Conservation (phyloP, 2,113 vertebrate species). For the Gymnogyps californianus region DNA sequence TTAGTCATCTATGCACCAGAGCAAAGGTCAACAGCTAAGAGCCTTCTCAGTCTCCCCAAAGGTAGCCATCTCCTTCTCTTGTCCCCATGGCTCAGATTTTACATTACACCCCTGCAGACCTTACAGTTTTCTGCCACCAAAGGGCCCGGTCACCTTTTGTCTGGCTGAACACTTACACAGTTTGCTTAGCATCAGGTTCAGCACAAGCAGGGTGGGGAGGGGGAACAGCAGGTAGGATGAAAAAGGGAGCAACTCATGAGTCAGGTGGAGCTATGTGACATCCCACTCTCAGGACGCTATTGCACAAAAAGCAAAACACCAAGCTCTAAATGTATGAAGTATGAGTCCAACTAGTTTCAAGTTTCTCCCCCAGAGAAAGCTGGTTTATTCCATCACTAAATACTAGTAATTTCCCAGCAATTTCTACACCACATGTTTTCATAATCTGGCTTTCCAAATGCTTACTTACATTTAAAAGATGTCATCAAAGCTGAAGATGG, state of each 20-base stretch:
- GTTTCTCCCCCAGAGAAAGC: not conserved
- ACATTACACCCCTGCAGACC: not conserved
- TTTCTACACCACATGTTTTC: not conserved
- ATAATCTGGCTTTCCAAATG: not conserved
- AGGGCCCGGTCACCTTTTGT: not conserved
- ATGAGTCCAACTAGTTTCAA: not conserved
- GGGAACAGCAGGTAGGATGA: not conserved
- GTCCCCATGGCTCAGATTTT: not conserved
- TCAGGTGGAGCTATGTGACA: not conserved
- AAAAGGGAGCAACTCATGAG: not conserved
- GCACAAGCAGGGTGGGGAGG: rapidly evolving
- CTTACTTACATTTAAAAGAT: slow-evolving; percentile 86
- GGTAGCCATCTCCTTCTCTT: not conserved
- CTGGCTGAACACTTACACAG: not conserved
- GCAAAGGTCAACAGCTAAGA: not conserved
- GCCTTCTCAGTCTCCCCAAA: not conserved
- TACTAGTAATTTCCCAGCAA: not conserved
- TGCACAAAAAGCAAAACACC: not conserved
- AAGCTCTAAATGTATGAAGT: not conserved
- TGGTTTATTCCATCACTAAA: not conserved
- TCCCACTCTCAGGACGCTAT: not conserved
- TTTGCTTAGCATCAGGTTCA: not conserved
- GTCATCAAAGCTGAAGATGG: slow-evolving; percentile 78
- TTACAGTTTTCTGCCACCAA: not conserved
- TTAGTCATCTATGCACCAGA: not conserved